phyloP scores from a whole-genome alignment of 1,140 invertebrate genomes.

The Ceratina japonica region DNA sequence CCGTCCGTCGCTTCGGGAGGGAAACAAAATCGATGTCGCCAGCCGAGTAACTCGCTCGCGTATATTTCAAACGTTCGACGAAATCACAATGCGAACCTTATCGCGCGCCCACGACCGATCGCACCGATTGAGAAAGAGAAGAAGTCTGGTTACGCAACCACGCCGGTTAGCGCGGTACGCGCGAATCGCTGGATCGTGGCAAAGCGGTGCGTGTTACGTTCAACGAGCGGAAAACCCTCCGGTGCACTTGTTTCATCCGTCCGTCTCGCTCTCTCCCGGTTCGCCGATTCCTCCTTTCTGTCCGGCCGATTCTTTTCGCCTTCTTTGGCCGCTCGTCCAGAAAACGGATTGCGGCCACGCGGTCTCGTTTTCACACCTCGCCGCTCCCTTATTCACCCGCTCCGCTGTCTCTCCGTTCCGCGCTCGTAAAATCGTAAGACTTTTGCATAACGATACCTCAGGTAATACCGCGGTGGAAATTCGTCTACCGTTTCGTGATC shows the following conservation, averaged over 20 bases:
- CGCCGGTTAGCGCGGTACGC: constrained; percentile 56
- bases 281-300: constrained; percentile 26
- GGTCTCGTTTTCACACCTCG: constrained; percentile 62
- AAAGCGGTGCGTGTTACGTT: constrained; percentile 70
- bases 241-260: constrained; percentile 50
- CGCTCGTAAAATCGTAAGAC: neutral
- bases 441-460: neutral
- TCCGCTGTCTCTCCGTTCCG: neutral
- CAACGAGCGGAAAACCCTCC: constrained; percentile 72
- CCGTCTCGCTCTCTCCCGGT: constrained; percentile 37
- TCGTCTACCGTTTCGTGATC: neutral
- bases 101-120: constrained; percentile 58
- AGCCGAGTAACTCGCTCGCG: constrained; percentile 30
- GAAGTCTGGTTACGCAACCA: constrained; percentile 62
- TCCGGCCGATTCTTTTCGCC: constrained; percentile 50
- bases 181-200: constrained; percentile 70
- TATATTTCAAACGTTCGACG: constrained; percentile 43
- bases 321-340: constrained; percentile 62
- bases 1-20: neutral
- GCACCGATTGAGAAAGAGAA: constrained; percentile 63
- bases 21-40: constrained; percentile 14
- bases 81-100: constrained; percentile 58
- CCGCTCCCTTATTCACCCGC: constrained; percentile 35
- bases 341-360: constrained; percentile 54
- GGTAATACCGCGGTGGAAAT: neutral